Evolutionary conservation across 2,888 invertebrate genomes (phyloP), one percentile per base, ranked within the genome.

Genomic region (Lasioglossum morio): DNA sequence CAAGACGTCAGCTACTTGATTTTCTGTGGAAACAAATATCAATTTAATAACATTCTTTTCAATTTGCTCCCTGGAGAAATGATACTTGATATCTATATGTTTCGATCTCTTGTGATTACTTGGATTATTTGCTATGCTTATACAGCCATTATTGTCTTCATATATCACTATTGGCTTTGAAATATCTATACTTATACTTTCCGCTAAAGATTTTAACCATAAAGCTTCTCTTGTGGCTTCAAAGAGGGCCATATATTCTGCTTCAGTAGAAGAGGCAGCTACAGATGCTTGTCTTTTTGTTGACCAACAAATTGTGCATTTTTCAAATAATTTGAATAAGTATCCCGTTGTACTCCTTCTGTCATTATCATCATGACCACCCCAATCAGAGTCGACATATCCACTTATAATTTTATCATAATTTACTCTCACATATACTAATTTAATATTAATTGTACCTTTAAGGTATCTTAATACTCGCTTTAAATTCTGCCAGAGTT

Each of bases 51-150:
- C 48, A 30, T 27, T 46, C 19, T 69, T 66, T 5, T 77, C 77
- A 34, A 77, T 30, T 12, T 77, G 66, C 14, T 77, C 69, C 30
- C 74, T 74, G 12, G 57, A 40, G 72, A 88, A 89, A 86, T 89
- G 89, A 88, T 91, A 90, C 72, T 93, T 92, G 30, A 93, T 93
- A 81, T 94, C 92, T 76, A 94, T 93, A 84, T 93, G 91, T 87
- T 94, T 92, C 3, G 46, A 69, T 48, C 12, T 46, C 27, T 66
- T 77, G 48, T 66, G 77, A 77, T 69, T 66, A 8, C 82, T 79
- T 30, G 91, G 92, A 87, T 92, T 92, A 66, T 92, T 94, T 27
- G 92, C 93, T 63, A 84, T 92, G 84, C 87, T 91, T 27, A 94
- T 94, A 79, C 92, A 93, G 23, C 93, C 91, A 82, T 91, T 92